Conservation (phyloP, 2,888 invertebrate species). For the Catonia carolina region DNA sequence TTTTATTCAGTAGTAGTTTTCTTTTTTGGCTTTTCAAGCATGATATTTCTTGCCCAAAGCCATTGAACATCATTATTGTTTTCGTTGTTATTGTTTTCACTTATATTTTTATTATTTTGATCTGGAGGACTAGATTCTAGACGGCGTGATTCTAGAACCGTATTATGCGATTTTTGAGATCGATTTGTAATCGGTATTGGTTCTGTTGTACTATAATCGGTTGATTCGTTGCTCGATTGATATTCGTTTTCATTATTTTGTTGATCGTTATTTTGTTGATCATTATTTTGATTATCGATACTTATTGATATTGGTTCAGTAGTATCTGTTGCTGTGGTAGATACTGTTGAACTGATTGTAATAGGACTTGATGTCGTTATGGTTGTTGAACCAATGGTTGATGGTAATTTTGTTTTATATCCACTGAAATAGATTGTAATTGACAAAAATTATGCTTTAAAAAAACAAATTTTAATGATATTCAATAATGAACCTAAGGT, state of each 20-base stretch:
- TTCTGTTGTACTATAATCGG: conserved; percentile 19
- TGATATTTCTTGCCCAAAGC: conserved; percentile 36
- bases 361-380: conserved; percentile 8
- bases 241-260: conserved; percentile 15
- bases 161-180: neutral
- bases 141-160: no score
- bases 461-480: neutral
- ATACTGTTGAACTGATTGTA: conserved; percentile 10
- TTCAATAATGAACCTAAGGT: no score
- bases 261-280: conserved; percentile 7
- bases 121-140: no score
- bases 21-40: conserved; percentile 36
- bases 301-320: conserved; percentile 10
- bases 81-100: conserved; percentile 5
- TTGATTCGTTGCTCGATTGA: conserved; percentile 18
- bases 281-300: neutral
- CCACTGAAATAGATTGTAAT: neutral
- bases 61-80: conserved; percentile 30
- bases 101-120: conserved; percentile 6
- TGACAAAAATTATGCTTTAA: no score
- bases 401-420: conserved; percentile 13
- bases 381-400: conserved; percentile 13
- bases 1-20: conserved; percentile 30
- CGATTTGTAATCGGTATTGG: conserved; percentile 10
- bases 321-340: conserved; percentile 6